phyloP scores from a whole-genome alignment of 2,797 vertebrate genomes.

The Sparus aurata region DNA sequence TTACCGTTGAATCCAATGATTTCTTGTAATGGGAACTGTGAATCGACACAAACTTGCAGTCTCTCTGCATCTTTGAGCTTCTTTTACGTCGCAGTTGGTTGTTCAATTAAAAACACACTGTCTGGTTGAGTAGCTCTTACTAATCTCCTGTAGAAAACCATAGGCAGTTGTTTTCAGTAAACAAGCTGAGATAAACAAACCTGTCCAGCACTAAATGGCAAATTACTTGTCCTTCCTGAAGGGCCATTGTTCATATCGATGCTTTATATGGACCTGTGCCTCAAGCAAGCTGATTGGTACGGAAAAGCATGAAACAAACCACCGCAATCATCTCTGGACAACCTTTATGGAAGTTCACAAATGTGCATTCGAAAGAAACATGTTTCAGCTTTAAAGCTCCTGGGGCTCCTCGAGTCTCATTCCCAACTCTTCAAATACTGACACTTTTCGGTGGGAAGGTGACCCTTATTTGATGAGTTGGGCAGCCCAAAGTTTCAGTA shows the following conservation, averaged over 20 bases:
- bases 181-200: background rate
- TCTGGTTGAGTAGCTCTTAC: background rate
- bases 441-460: too few relatives aligned
- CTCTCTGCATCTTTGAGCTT: background rate
- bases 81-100: slow-evolving; percentile 9
- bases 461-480: too few relatives aligned
- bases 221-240: background rate
- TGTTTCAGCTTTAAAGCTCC: background rate
- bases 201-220: background rate
- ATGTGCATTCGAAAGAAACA: background rate
- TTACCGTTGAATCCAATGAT: background rate
- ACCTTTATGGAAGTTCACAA: background rate
- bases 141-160: background rate
- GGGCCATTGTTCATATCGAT: background rate
- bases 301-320: background rate
- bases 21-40: background rate
- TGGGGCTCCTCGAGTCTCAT: too few relatives aligned
- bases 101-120: background rate
- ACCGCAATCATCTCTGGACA: background rate
- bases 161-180: background rate
- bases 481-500: too few relatives aligned
- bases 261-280: background rate
- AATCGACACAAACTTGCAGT: background rate
- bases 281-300: background rate
- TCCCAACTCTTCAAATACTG: too few relatives aligned